phyloP scores from a whole-genome alignment of 2,797 vertebrate species.

The Serranus cabrilla region DNA sequence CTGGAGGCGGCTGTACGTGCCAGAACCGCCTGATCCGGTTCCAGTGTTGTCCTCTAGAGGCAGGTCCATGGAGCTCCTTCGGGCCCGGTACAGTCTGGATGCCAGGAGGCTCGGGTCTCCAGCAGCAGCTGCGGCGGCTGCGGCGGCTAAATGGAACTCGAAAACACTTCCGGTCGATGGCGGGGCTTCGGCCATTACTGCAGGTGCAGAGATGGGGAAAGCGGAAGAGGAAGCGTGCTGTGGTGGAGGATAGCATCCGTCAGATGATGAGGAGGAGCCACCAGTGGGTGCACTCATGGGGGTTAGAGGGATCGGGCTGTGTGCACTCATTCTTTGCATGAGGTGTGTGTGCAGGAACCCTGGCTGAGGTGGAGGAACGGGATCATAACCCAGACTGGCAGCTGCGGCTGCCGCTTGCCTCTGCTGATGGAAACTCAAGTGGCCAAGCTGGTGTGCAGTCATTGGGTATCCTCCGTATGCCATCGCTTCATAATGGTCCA shows the following conservation, averaged over 20 bases:
- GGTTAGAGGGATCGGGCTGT: slow-evolving; percentile 87
- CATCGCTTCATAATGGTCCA: slow-evolving; percentile 94
- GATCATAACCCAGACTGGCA: slow-evolving; percentile 89
- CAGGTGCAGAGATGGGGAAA: slow-evolving; percentile 93
- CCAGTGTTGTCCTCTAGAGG: slow-evolving; percentile 88
- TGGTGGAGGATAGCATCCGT: slow-evolving; percentile 80
- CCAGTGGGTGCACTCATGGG: slow-evolving; percentile 80
- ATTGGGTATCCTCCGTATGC: slow-evolving; percentile 86
- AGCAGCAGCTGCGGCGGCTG: slow-evolving; percentile 83
- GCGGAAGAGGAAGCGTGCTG: slow-evolving; percentile 85
- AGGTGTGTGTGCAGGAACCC: slow-evolving; percentile 90
- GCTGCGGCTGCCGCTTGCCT: slow-evolving; percentile 84
- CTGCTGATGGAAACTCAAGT: slow-evolving; percentile 88
- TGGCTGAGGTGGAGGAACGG: slow-evolving; percentile 85
- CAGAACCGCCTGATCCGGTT: slow-evolving; percentile 77
- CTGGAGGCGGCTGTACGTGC: slow-evolving; percentile 90
- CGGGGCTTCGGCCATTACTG: slow-evolving; percentile 85
- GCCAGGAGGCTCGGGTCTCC: slow-evolving; percentile 79
- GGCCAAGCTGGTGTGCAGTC: slow-evolving; percentile 87
- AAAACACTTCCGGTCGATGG: slow-evolving; percentile 87
- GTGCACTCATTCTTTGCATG: slow-evolving; percentile 88
- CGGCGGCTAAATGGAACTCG: slow-evolving; percentile 92
- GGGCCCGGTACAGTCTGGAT: slow-evolving; percentile 87
- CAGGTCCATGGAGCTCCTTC: slow-evolving; percentile 92
- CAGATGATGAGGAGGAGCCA: slow-evolving; percentile 70